phyloP scores from a whole-genome alignment of 2,113 vertebrate species.

The Atherinomorus stipes region DNA sequence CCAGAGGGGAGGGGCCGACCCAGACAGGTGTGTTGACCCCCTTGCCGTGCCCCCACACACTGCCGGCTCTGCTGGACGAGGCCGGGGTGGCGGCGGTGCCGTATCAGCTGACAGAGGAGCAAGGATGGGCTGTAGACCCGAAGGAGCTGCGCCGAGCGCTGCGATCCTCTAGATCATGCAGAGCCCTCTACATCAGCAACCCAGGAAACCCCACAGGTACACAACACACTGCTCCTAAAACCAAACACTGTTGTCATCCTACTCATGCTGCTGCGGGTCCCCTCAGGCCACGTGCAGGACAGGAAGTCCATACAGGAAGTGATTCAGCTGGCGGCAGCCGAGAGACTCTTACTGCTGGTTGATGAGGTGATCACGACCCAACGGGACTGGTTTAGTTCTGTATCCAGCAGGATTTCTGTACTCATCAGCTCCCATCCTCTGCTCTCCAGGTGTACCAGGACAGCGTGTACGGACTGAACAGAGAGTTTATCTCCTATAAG shows the following conservation, averaged over 20 bases:
- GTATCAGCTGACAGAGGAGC: slow-evolving; percentile 70
- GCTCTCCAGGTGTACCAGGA: slow-evolving; percentile 78
- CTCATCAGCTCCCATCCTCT: not conserved
- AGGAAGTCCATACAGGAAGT: slow-evolving; percentile 85
- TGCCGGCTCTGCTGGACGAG: slow-evolving; percentile 55
- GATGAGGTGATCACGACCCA: slow-evolving; percentile 70
- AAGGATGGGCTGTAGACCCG: slow-evolving; percentile 70
- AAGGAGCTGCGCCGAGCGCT: slow-evolving; percentile 63
- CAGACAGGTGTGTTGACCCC: slow-evolving; percentile 74
- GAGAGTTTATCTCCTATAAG: slow-evolving; percentile 79
- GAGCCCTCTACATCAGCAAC: slow-evolving; percentile 80
- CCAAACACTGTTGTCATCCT: not conserved
- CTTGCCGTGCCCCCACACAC: slow-evolving; percentile 62
- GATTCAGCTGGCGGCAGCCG: slow-evolving; percentile 87
- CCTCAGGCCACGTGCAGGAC: slow-evolving; percentile 78
- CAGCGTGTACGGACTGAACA: slow-evolving; percentile 56
- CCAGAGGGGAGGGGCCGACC: slow-evolving; percentile 41
- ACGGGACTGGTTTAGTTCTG: not conserved
- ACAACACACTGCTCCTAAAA: not conserved
- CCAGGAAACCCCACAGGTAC: slow-evolving; percentile 82
- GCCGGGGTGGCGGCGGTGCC: slow-evolving; percentile 39
- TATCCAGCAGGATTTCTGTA: not conserved
- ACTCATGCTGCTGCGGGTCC: not conserved
- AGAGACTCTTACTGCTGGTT: slow-evolving; percentile 83
- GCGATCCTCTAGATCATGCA: slow-evolving; percentile 28